These are phyloP conservation scores for Acleris laterana DNA, from an alignment of 2,888 invertebrate genomes.

Conservation along the genomic window DNA sequence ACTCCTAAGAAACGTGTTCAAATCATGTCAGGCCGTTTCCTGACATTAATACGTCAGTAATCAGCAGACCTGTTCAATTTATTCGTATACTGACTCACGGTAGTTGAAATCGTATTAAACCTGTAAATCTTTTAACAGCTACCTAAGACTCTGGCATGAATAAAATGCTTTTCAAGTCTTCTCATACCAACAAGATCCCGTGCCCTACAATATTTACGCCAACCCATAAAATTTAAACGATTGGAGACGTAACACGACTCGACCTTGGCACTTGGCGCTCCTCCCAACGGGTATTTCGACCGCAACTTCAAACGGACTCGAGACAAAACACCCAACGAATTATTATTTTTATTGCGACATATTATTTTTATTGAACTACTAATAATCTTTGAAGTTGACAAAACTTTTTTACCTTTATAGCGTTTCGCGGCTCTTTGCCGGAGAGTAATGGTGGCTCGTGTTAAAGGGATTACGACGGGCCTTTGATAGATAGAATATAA, in stretches of 20 bases:
- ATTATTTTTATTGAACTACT: background rate
- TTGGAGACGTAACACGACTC: background rate
- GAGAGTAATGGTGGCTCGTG: background rate
- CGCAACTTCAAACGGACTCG: background rate
- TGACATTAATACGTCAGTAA: too few relatives aligned
- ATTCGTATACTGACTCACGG: too few relatives aligned
- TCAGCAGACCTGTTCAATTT: too few relatives aligned
- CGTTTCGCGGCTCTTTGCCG: background rate
- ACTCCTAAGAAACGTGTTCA: too few relatives aligned
- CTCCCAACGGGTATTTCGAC: slow-evolving; percentile 18
- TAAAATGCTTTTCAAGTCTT: too few relatives aligned
- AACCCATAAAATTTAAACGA: too few relatives aligned
- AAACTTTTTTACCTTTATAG: background rate
- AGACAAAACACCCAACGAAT: slow-evolving; percentile 1
- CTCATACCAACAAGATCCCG: too few relatives aligned
- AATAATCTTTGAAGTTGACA: slow-evolving; percentile 13
- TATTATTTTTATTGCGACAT: background rate
- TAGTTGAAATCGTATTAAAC: too few relatives aligned
- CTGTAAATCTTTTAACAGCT: too few relatives aligned
- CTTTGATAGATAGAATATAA: background rate
- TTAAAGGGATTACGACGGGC: background rate
- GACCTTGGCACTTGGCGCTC: slow-evolving; percentile 27
- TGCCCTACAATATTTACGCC: too few relatives aligned
- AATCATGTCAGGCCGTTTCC: too few relatives aligned
- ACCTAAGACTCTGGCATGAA: too few relatives aligned